phyloP scores from a whole-genome alignment of 2,888 invertebrate species.

The Aquatica leii region DNA sequence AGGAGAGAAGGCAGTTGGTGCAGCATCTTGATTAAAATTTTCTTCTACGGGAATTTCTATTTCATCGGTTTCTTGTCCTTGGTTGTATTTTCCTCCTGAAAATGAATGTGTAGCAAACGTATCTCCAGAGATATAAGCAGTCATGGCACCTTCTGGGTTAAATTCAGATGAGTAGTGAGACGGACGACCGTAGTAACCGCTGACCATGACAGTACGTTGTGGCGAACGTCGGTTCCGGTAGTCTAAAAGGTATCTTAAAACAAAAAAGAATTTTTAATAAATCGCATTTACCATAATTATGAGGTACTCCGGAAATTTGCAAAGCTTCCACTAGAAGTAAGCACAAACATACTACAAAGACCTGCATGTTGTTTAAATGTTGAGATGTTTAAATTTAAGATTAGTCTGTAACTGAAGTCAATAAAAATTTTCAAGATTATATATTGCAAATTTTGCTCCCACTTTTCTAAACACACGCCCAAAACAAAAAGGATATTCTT shows the following conservation, averaged over 20 bases:
- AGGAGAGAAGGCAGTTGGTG: background rate
- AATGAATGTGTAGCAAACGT: constrained; percentile 57
- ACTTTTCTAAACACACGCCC: constrained; percentile 48
- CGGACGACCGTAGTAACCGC: constrained; percentile 55
- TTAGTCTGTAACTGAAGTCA: constrained; percentile 28
- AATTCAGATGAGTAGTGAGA: constrained; percentile 39
- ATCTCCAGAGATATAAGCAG: constrained; percentile 58
- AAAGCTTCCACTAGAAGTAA: constrained; percentile 30
- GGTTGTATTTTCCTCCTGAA: constrained; percentile 45
- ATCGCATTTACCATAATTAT: constrained; percentile 17
- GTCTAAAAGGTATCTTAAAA: no score
- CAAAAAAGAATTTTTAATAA: background rate
- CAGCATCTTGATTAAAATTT: constrained; percentile 21
- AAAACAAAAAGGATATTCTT: constrained; percentile 47
- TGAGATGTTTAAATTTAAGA: constrained; percentile 16
- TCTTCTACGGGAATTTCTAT: constrained; percentile 32
- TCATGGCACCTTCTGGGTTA: constrained; percentile 55
- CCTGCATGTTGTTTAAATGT: constrained; percentile 30
- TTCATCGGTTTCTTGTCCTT: constrained; percentile 28
- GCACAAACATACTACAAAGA: constrained; percentile 35
- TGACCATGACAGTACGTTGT: constrained; percentile 55
- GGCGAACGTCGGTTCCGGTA: constrained; percentile 43
- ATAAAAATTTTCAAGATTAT: constrained; percentile 44
- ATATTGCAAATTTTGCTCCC: constrained; percentile 51
- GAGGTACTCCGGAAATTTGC: constrained; percentile 24